Evolutionary conservation across 2,797 vertebrate genomes (phyloP), one percentile per base, ranked within the genome.

Genomic region (Sebastes oblongus): DNA sequence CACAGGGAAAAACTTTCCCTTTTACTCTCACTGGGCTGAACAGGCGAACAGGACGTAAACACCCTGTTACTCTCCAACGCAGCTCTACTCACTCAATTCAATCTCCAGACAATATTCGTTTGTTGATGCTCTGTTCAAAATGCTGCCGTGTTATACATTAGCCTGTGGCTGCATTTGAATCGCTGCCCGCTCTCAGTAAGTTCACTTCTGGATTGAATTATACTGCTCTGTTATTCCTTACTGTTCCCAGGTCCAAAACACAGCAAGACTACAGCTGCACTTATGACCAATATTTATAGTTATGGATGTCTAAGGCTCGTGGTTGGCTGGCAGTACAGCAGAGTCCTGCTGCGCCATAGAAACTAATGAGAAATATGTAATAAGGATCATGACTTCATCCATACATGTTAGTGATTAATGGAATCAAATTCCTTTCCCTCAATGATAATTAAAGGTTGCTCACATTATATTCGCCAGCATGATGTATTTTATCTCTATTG

Each of bases 1-100:
- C 34, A 29, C 25, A 65, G 65, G 80, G 22, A 80, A 84, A 84
- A 75, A 83, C 72, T 69, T 80, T 85, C 84, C 59, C 25, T 66
- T 67, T 75, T 61, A 46, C 82, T 83, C 71, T 74, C 52, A 32
- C 64, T 24, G 1, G 1, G 42, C 34, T 71, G 42, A 66, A 65
- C 59, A 50, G 60, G 58, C 59, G 62, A 72, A 76, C 60, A 36
- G 74, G 68, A 78, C 2, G 69, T 36, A 76, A 75, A 85, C 69
- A 42, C 10, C 27, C 54, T 4, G 42, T 20, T 34, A 4, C 34
- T 54, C 61, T 60, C 6, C 1, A 1, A 72, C 62, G 20, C 52
- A 14, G 32, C 58, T 52, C 6, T 1, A 2, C 46, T 61, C 77
- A 30, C 22, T 13, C 12, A 8, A 55, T 39, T 56, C 20, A 8